phyloP scores from a whole-genome alignment of 2,797 vertebrate genomes.

The Mus minutoides region DNA sequence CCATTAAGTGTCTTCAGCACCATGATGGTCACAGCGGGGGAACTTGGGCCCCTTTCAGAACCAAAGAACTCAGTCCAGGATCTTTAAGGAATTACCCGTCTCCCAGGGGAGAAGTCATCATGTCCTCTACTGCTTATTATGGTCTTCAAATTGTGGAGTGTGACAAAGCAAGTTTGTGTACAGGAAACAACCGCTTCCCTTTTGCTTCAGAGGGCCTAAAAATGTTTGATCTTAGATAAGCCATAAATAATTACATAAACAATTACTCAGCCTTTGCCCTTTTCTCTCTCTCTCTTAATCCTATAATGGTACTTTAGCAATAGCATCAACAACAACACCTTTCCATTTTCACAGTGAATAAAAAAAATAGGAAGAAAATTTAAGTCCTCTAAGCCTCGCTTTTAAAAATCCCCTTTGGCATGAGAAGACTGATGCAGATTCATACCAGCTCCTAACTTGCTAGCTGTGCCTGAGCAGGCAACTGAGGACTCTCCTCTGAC shows the following conservation, averaged over 20 bases:
- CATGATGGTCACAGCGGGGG: not conserved
- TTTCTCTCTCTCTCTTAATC: constrained; percentile 74
- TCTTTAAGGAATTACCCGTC: constrained; percentile 48
- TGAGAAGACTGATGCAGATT: constrained; percentile 3
- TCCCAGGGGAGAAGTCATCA: constrained; percentile 49
- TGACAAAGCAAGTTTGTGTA: constrained; percentile 84
- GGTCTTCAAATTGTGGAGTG: constrained; percentile 72
- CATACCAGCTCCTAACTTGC: constrained; percentile 10
- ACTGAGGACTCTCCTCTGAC: not conserved
- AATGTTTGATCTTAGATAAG: constrained; percentile 75
- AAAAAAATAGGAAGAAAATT: constrained; percentile 51
- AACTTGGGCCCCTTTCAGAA: not conserved
- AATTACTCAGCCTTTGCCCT: constrained; percentile 70
- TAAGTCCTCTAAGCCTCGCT: constrained; percentile 19
- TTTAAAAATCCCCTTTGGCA: constrained; percentile 32
- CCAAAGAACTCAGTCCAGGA: constrained; percentile 51
- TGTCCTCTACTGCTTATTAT: constrained; percentile 50
- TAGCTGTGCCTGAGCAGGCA: not conserved
- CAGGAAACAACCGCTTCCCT: constrained; percentile 89
- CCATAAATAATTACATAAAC: constrained; percentile 82
- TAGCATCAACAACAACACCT: constrained; percentile 32
- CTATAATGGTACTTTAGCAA: constrained; percentile 64
- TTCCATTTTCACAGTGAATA: constrained; percentile 64
- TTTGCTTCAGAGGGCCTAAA: constrained; percentile 80
- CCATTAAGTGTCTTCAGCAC: not conserved